A percentile compares a stretch with the other conserved stretches of the same genome.
Evolutionary conservation across 2,888 invertebrate genomes (phyloP).

Genomic region (Xestoiulus laeticollis): DNA sequence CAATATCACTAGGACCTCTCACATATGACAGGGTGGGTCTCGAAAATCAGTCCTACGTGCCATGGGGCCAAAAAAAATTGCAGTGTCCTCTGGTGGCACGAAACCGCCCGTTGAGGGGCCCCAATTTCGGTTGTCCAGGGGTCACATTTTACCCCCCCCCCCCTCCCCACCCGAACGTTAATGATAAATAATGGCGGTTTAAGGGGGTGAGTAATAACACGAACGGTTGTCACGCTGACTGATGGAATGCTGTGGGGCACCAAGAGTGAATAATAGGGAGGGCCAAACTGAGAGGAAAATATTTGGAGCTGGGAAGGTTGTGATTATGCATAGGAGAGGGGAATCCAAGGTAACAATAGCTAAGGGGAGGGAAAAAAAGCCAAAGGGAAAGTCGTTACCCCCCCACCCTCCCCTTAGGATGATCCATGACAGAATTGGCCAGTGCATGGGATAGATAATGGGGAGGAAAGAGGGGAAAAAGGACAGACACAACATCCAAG

Average conservation of each 20-base stretch:
- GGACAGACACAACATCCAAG: slow-evolving; percentile 7
- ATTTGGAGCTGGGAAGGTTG: not conserved
- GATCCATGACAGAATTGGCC: not conserved
- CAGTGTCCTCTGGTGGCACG: not conserved
- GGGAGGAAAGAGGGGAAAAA: not conserved
- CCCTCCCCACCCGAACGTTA: not conserved
- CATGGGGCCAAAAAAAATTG: not conserved
- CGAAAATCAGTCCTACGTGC: not conserved
- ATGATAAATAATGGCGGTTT: slow-evolving; percentile 26
- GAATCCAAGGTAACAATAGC: slow-evolving; percentile 19
- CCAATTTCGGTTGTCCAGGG: not conserved
- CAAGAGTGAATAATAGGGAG: not conserved
- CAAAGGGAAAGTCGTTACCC: slow-evolving; percentile 26
- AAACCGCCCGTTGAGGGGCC: not conserved
- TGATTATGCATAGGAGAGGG: not conserved
- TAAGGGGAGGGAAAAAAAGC: not conserved
- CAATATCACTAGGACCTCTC: not conserved
- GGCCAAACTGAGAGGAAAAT: not conserved
- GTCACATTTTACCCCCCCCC: not conserved
- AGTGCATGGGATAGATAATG: not conserved
- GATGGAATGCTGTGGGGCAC: slow-evolving; percentile 26
- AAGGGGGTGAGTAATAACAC: slow-evolving; percentile 26
- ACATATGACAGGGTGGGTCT: not conserved
- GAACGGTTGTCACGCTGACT: slow-evolving; percentile 20
- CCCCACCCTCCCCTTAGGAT: not conserved